A percentile compares a stretch with the other conserved stretches of the same genome.
Evolutionary conservation across 2,113 vertebrate species (phyloP).

Genomic region (Strix uralensis): DNA sequence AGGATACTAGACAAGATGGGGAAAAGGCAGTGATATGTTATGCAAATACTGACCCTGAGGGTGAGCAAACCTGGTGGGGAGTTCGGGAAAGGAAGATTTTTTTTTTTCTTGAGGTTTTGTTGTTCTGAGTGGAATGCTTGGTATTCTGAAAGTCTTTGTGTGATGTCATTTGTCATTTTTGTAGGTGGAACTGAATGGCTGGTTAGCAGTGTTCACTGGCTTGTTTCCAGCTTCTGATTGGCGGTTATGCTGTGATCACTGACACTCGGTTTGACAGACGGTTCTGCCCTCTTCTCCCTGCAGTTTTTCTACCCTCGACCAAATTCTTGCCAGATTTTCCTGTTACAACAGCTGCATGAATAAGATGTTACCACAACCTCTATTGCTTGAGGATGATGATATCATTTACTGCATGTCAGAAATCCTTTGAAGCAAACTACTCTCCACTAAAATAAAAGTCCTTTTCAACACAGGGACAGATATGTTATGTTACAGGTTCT

Average conservation of each 20-base stretch:
- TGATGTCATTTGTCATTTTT: neutral
- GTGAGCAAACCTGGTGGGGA: neutral
- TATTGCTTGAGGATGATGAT: neutral
- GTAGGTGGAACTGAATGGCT: neutral
- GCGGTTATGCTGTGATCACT: neutral
- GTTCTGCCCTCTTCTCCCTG: neutral
- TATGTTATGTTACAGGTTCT: neutral
- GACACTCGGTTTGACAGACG: neutral
- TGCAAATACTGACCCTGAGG: neutral
- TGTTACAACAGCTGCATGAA: neutral
- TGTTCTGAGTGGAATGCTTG: neutral
- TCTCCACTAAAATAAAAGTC: neutral
- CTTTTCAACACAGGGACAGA: neutral
- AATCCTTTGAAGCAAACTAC: neutral
- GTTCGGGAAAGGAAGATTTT: neutral
- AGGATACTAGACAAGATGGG: neutral
- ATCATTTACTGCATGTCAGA: neutral
- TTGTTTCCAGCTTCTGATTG: neutral
- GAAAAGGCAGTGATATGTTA: neutral
- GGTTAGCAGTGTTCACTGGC: neutral
- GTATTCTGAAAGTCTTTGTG: neutral
- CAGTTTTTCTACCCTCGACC: neutral
- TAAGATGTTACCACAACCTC: neutral
- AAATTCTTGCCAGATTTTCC: neutral
- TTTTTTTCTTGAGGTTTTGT: neutral